Base-by-base conservation (phyloP, 1,140 invertebrate genomes). In the Marisa cornuarietis region DNA sequence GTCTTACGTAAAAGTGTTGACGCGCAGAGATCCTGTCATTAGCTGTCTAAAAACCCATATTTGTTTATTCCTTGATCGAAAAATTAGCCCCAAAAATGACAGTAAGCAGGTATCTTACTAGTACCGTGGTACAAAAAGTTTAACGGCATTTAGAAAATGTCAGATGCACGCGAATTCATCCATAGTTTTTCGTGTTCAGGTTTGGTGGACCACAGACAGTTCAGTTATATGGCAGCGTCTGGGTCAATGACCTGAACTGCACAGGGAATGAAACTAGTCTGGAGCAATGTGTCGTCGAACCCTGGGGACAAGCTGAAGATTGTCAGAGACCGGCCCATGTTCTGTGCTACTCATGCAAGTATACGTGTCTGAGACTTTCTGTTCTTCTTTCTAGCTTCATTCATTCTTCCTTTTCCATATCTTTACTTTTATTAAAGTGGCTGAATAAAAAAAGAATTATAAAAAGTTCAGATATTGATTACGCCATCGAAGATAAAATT, bases 201-300 rank as follows among this genome's bases (percentile, higher is more conserved):
- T 51, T 71, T 6, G 49, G 26, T 24, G 20, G 20, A 18, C 42
- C 69, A 11, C 4, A 9, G 26, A 71, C 2, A 31, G 20, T 31
- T 61, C 22, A 31, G 74, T 65, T 76, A n/a, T 26, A 26, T 31
- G 72, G 66, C 42, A 68, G 65, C 61, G 92, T 93, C 58, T 92
- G 94, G 88, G 94, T 96, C 84, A 95, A 95, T 85, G 93, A 95
- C 79, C 61, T 85, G 26, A 85, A 83, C 75, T 87, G 87, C 78
- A 85, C 76, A 22, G 85, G 85, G 14, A 81, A 58, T 10, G 86
- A 87, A 71, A 78, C 61, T 9, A 83, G 79, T 58, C 77, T 87
- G 22, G 79, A 87, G 16, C 51, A 85, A 18, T 88, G 86, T 83
- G 85, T 83, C 5, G 58, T 76, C 20, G 79, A 78, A 24, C 78